These are phyloP conservation scores for Micropoecilia bifurca DNA, from an alignment of 2,797 vertebrate genomes.

Conservation along the genomic window DNA sequence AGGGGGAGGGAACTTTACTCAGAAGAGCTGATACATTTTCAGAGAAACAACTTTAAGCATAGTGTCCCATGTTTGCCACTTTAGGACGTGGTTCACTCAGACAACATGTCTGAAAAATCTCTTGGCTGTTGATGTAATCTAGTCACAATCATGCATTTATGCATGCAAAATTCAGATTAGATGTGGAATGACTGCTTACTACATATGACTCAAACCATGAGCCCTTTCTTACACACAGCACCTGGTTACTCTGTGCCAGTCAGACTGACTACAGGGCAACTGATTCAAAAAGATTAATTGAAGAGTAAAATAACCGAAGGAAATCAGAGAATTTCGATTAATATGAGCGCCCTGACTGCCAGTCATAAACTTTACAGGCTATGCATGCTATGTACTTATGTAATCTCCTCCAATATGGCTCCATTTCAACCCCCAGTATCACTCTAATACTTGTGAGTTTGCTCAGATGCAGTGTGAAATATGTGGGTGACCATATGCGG, in stretches of 20 bases:
- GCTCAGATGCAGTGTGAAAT: slow-evolving; percentile 45
- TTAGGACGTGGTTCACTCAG: not conserved
- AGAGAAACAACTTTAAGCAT: not conserved
- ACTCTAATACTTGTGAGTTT: slow-evolving; percentile 21
- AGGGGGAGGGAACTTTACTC: not conserved
- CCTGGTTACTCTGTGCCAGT: not conserved
- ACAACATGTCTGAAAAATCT: not conserved
- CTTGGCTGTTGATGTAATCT: not conserved
- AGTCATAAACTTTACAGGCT: not conserved
- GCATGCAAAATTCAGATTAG: not conserved
- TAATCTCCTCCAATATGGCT: slow-evolving; percentile 5
- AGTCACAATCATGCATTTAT: not conserved
- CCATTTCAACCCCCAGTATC: not conserved
- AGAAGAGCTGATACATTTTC: not conserved
- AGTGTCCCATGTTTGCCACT: not conserved
- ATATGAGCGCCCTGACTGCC: not conserved
- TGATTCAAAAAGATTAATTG: not conserved
- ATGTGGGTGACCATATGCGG: slow-evolving; percentile 31
- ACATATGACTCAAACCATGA: not conserved
- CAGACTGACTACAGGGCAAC: not conserved
- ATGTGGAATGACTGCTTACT: not conserved
- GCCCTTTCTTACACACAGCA: not conserved
- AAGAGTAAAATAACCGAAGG: not conserved
- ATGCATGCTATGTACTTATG: not conserved
- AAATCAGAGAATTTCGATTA: not conserved